Evolutionary conservation across 30 jellyfish, hydroid and myxozoan species (phyloP).

Genomic region (Turritopsis rubra): DNA sequence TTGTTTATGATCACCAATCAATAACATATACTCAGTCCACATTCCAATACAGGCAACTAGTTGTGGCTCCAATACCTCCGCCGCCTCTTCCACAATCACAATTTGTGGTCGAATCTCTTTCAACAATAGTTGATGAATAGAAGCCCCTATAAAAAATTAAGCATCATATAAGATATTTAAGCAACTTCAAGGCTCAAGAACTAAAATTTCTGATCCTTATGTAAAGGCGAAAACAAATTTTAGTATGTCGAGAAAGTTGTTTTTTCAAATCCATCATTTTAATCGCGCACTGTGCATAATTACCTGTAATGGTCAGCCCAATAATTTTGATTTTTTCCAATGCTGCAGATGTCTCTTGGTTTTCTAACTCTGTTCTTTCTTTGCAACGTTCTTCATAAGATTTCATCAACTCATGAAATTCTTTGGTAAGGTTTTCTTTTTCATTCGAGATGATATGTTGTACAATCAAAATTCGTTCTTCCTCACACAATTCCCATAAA

Average conservation of each 20-base stretch:
- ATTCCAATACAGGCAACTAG: conserved; percentile 54
- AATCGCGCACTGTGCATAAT: background rate
- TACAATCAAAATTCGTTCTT: conserved; percentile 24
- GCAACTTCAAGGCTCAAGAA: background rate
- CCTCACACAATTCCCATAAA: conserved; percentile 33
- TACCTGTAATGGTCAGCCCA: conserved; percentile 51
- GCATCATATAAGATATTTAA: background rate
- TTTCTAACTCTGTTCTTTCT: conserved; percentile 13
- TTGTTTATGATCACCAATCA: conserved; percentile 77
- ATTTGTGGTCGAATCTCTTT: conserved; percentile 39
- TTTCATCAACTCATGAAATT: conserved; percentile 18
- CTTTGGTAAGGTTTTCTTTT: conserved; percentile 3
- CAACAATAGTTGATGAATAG: conserved; percentile 41
- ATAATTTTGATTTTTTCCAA: conserved; percentile 23
- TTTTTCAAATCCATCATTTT: background rate
- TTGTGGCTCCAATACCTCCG: conserved; percentile 63
- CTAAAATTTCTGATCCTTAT: background rate
- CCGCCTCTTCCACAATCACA: conserved; percentile 75
- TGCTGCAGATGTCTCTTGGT: conserved; percentile 39
- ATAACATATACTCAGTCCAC: conserved; percentile 46
- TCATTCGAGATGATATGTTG: conserved; percentile 19
- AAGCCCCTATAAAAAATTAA: conserved; percentile 51
- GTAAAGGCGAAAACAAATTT: too few species aligned
- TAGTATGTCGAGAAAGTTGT: background rate
- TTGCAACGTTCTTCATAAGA: conserved; percentile 27